Conservation (phyloP, 2,888 invertebrate species). For the Villa cingulata region DNA sequence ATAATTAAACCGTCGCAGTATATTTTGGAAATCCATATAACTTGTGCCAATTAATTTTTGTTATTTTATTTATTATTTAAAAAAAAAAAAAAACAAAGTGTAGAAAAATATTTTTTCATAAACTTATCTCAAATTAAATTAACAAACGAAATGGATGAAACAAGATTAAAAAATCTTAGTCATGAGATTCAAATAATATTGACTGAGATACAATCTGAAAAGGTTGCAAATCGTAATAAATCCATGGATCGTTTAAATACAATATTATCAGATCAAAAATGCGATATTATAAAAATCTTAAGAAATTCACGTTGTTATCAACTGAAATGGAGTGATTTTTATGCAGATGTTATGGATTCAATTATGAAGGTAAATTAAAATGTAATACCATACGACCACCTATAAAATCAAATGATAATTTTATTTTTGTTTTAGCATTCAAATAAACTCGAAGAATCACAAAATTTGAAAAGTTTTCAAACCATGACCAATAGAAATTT, state of each 20-base stretch:
- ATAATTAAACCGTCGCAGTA: too few species aligned
- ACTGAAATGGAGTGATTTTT: neutral
- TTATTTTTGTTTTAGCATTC: neutral
- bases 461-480: conserved; percentile 20
- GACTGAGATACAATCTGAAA: conserved; percentile 2
- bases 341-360: neutral
- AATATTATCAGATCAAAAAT: conserved; percentile 1
- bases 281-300: conserved; percentile 12
- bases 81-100: too few species aligned
- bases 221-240: conserved; percentile 1
- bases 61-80: too few species aligned
- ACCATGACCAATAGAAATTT: conserved; percentile 23
- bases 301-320: neutral
- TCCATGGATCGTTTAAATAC: conserved; percentile 1
- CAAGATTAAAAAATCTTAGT: neutral
- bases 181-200: conserved; percentile 1
- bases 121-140: too few species aligned
- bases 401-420: too few species aligned
- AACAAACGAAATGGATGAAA: neutral
- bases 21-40: too few species aligned
- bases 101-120: too few species aligned
- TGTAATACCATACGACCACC: too few species aligned
- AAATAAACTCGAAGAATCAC: conserved; percentile 13
- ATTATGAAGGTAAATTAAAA: neutral
- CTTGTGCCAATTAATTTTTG: too few species aligned